Evolutionary conservation across 1,140 invertebrate species (phyloP).

Genomic region (Caenorhabditis brenneri): DNA sequence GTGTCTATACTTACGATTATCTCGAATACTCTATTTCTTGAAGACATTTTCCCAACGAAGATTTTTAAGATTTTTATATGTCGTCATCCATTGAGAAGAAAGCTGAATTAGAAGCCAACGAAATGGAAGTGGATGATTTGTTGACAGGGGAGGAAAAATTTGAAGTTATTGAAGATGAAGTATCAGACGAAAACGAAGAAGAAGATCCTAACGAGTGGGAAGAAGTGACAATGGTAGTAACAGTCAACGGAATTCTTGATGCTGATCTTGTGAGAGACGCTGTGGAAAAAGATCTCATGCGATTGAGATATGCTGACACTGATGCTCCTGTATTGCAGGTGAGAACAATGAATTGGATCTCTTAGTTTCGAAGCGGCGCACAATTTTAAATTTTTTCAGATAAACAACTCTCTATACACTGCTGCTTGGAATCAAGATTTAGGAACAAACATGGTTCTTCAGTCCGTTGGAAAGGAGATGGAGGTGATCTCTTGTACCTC

Average conservation of each 20-base stretch:
- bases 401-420: constrained; percentile 46
- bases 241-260: constrained; percentile 45
- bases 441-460: constrained; percentile 40
- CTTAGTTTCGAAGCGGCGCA: too few relatives aligned
- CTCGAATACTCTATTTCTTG: too few relatives aligned
- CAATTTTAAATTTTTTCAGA: too few relatives aligned
- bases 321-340: constrained; percentile 44
- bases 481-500: constrained; percentile 27
- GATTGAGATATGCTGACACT: not conserved
- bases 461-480: constrained; percentile 23
- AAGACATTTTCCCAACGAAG: too few relatives aligned
- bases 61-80: not conserved
- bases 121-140: not conserved
- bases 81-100: not conserved
- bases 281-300: constrained; percentile 9
- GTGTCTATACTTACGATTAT: too few relatives aligned
- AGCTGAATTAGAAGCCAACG: not conserved
- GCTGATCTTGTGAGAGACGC: constrained; percentile 43
- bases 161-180: not conserved
- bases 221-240: constrained; percentile 20
- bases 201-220: constrained; percentile 46
- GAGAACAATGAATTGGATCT: not conserved
- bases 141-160: not conserved
- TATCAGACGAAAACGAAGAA: not conserved
- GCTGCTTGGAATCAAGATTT: constrained; percentile 28